A percentile compares a stretch with the other conserved stretches of the same genome.
phyloP scores from a whole-genome alignment of 2,888 invertebrate species.

The Hoplodrina ambigua region DNA sequence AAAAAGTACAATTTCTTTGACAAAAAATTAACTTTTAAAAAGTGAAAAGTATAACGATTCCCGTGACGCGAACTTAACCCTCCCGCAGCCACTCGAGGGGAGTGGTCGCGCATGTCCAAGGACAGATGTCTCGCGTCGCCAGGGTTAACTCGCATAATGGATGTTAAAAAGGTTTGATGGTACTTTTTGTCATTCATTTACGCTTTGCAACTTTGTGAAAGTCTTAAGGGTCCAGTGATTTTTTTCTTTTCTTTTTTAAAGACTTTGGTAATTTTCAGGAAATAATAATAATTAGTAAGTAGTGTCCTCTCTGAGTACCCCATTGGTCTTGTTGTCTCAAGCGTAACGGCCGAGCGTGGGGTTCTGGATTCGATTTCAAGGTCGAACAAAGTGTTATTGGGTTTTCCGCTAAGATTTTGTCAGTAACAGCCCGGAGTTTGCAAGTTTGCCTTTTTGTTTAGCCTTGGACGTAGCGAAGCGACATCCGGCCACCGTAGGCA shows the following conservation, averaged over 20 bases:
- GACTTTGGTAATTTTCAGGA: too few species aligned
- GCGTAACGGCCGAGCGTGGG: too few species aligned
- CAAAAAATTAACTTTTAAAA: slow-evolving; percentile 31
- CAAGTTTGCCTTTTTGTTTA: too few species aligned
- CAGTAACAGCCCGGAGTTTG: too few species aligned
- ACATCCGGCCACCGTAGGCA: too few species aligned
- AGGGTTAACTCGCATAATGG: slow-evolving; percentile 54
- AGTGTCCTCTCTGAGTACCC: too few species aligned
- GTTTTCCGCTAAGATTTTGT: too few species aligned
- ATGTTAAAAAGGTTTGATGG: slow-evolving; percentile 40
- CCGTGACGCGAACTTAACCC: slow-evolving; percentile 58
- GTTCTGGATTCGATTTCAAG: too few species aligned
- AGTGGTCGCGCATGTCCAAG: slow-evolving; percentile 59
- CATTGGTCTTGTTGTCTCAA: too few species aligned
- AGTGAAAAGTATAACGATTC: slow-evolving; percentile 49
- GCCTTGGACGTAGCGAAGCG: too few species aligned
- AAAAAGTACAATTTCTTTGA: slow-evolving; percentile 46
- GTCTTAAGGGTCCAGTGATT: slow-evolving; percentile 16
- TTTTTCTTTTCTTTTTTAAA: background rate
- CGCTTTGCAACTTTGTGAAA: slow-evolving; percentile 15
- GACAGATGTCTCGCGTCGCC: slow-evolving; percentile 54
- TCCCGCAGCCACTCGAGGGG: slow-evolving; percentile 40
- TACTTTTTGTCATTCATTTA: slow-evolving; percentile 40
- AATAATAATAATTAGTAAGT: too few species aligned
- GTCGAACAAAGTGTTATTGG: too few species aligned